Conservation (phyloP, 1,140 invertebrate species). For the Vollenhovia emeryi region DNA sequence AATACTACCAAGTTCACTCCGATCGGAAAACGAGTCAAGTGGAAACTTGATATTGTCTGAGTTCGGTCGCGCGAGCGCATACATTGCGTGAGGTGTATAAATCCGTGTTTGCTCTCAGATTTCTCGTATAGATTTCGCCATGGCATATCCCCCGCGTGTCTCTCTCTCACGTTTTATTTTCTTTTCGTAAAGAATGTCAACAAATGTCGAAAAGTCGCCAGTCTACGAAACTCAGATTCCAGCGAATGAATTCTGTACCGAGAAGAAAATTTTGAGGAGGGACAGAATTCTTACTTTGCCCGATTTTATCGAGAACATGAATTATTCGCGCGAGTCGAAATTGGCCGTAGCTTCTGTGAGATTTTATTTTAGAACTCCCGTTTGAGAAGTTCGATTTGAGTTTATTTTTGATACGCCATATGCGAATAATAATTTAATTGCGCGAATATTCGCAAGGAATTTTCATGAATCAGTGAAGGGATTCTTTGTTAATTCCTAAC, state of each 20-base stretch:
- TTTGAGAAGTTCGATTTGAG: neutral
- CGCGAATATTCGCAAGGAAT: neutral
- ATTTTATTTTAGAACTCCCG: neutral
- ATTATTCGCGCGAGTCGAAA: slow-evolving; percentile 23
- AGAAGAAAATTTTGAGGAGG: slow-evolving; percentile 36
- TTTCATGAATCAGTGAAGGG: neutral
- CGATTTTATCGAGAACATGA: slow-evolving; percentile 31
- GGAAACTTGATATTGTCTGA: slow-evolving; percentile 58
- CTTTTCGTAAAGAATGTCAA: slow-evolving; percentile 51
- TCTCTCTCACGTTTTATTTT: slow-evolving; percentile 30
- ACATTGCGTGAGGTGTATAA: slow-evolving; percentile 54
- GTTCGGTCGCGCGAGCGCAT: slow-evolving; percentile 46
- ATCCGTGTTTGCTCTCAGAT: slow-evolving; percentile 54
- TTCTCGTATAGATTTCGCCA: slow-evolving; percentile 52
- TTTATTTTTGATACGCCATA: neutral
- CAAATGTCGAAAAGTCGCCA: slow-evolving; percentile 37
- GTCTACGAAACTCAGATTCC: slow-evolving; percentile 38
- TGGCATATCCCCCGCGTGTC: neutral
- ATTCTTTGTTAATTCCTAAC: neutral
- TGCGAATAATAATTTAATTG: slow-evolving; percentile 11
- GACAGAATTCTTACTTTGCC: slow-evolving; percentile 19
- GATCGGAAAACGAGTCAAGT: slow-evolving; percentile 40
- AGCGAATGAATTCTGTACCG: slow-evolving; percentile 13
- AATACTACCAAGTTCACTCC: slow-evolving; percentile 10
- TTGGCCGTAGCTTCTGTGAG: neutral